These are phyloP conservation scores for Lumbricus terrestris DNA, from an alignment of 2,888 invertebrate genomes.

Conservation along the genomic window DNA sequence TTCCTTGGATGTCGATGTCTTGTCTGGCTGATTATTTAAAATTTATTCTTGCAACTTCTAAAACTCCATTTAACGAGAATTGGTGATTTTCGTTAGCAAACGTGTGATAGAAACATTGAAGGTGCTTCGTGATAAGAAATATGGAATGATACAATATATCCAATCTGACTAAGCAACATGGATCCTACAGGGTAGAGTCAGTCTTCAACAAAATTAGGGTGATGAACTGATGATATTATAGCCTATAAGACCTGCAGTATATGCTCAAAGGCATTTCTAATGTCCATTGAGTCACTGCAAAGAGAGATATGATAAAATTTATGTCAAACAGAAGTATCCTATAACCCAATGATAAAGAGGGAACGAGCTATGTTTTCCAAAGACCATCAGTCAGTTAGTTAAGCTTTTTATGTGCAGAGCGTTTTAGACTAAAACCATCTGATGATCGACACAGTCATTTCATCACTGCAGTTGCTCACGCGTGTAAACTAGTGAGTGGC, in stretches of 20 bases:
- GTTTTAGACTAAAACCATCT: neutral
- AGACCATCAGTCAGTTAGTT: neutral
- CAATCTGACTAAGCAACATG: too few relatives aligned
- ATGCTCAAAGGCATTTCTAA: neutral
- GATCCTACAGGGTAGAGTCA: too few relatives aligned
- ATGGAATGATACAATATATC: too few relatives aligned
- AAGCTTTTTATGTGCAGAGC: neutral
- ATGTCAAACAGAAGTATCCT: neutral
- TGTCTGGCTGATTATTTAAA: too few relatives aligned
- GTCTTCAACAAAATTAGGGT: too few relatives aligned
- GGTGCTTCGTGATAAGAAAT: too few relatives aligned
- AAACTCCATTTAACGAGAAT: too few relatives aligned
- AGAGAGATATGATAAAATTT: neutral
- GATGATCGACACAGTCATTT: neutral
- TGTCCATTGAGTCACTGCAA: neutral
- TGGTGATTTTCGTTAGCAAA: too few relatives aligned
- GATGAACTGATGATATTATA: too few relatives aligned
- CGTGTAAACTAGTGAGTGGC: neutral
- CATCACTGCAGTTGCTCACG: neutral
- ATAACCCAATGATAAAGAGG: neutral
- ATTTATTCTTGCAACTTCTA: too few relatives aligned
- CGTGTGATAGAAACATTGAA: too few relatives aligned
- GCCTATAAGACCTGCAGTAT: neutral
- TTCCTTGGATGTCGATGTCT: too few relatives aligned
- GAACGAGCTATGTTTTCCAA: neutral